Conservation (phyloP, 2,888 invertebrate genomes). For the Trissolcus japonicus region DNA sequence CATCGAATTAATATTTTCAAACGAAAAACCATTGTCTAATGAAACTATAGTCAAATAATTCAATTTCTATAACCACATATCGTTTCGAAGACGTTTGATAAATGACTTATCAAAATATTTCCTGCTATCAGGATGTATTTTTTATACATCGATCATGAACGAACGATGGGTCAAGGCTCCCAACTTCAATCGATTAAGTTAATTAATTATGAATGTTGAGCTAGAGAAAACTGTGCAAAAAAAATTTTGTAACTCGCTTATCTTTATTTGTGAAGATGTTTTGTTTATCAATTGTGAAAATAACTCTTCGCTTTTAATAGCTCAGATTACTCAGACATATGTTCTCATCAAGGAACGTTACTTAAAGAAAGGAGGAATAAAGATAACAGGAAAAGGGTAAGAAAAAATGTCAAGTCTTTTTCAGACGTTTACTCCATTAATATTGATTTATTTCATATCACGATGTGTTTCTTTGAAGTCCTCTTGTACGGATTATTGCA, state of each 20-base stretch:
- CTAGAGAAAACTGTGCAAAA: too few species aligned
- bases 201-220: too few species aligned
- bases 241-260: too few species aligned
- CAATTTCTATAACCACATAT: slow-evolving; percentile 13
- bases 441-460: slow-evolving; percentile 38
- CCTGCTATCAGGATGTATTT: background rate
- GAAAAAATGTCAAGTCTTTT: slow-evolving; percentile 1
- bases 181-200: too few species aligned
- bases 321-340: slow-evolving; percentile 28
- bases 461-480: slow-evolving; percentile 26
- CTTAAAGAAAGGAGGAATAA: background rate
- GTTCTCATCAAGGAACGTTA: slow-evolving; percentile 9
- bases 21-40: slow-evolving; percentile 9
- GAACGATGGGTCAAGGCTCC: slow-evolving; percentile 10
- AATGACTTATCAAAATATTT: slow-evolving; percentile 22
- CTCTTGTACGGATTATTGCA: slow-evolving; percentile 28
- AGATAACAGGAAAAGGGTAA: background rate
- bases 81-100: slow-evolving; percentile 14
- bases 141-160: slow-evolving; percentile 10
- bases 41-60: slow-evolving; percentile 19
- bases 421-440: slow-evolving; percentile 21
- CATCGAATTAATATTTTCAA: slow-evolving; percentile 2
- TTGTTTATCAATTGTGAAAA: slow-evolving; percentile 10
- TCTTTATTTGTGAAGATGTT: too few species aligned
- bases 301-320: slow-evolving; percentile 30